phyloP scores from a whole-genome alignment of 1,140 invertebrate genomes.

The Semibalanus balanoides region DNA sequence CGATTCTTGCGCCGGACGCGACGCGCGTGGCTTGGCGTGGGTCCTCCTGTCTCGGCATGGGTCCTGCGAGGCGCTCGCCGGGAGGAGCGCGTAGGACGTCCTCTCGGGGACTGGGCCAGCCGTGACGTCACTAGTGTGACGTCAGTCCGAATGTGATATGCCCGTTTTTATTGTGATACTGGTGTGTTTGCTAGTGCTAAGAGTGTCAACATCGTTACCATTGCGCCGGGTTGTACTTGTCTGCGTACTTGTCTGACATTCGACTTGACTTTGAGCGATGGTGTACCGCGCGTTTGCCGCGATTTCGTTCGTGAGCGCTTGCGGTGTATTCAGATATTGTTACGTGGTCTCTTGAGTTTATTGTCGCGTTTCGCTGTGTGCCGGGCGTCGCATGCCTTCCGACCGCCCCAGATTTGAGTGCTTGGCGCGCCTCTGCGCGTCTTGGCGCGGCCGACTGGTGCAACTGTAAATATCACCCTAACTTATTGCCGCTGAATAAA shows the following conservation, averaged over 20 bases:
- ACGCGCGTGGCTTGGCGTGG: no score
- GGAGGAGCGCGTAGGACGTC: no score
- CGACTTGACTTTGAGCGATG: not conserved
- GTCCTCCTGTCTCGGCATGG: no score
- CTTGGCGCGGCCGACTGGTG: not conserved
- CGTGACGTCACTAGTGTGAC: no score
- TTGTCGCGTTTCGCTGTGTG: not conserved
- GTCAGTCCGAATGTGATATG: not conserved
- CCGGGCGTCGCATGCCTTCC: not conserved
- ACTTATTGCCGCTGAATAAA: slow-evolving; percentile 1
- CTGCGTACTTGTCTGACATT: not conserved
- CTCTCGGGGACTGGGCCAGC: no score
- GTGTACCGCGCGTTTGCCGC: not conserved
- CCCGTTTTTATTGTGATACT: not conserved
- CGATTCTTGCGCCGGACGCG: no score
- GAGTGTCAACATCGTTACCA: not conserved
- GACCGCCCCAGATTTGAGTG: not conserved
- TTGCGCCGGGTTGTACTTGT: not conserved
- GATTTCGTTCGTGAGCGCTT: not conserved
- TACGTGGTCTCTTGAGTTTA: not conserved
- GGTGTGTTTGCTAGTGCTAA: not conserved
- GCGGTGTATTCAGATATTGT: not conserved
- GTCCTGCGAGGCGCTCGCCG: no score
- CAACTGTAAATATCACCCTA: slow-evolving; percentile 2
- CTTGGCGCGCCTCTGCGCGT: no score